Base-by-base conservation (phyloP, 1,140 invertebrate species). In the Leptoteleia sp. region DNA sequence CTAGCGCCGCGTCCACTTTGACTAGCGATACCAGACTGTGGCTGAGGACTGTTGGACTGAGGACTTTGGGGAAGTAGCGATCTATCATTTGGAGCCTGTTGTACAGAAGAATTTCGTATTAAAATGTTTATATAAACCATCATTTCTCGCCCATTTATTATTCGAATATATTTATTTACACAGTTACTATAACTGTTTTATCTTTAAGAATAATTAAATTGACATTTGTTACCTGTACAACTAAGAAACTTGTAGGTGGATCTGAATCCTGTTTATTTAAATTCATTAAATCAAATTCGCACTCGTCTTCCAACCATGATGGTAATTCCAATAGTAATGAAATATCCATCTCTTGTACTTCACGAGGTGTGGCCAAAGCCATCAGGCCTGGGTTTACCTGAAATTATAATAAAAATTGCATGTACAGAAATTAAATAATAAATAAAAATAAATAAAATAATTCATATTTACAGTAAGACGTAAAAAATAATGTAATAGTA, bases 341-440 rank as follows among this genome's bases (percentile, higher is more conserved):
- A 76, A 99, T 97, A 89, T 99, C 97, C 91, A 99, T 94, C 90
- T 99, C 98, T 89, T 99, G 97, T 8, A 99, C 93, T 90, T 99
- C 98, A 62, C 97, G 93, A 0, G 96, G 96, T 65, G 97, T 99
- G 8, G 97, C 95, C 71, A 99, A 90, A 4, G 97, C 95, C 78
- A 99, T 93, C 59, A 96, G 90, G 25, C 94, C 95, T 62, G 92
- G 90, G 80, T 94, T 94, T n/a, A 94, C 93, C 95, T 97, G 3
- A 25, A 25, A 25, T 25, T 25, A 25, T 25, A 3, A 25, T 25
- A 25, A 3, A 25, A 25, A 25, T 6, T 25, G 22, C 22, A 25
- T 25, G n/a, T n/a, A n/a, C n/a, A n/a, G n/a, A n/a, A n/a, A n/a
- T n/a, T n/a, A n/a, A n/a, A n/a, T n/a, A n/a, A n/a, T n/a, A n/a